phyloP scores from a whole-genome alignment of 2,888 invertebrate species.

The Microchrysa polita region DNA sequence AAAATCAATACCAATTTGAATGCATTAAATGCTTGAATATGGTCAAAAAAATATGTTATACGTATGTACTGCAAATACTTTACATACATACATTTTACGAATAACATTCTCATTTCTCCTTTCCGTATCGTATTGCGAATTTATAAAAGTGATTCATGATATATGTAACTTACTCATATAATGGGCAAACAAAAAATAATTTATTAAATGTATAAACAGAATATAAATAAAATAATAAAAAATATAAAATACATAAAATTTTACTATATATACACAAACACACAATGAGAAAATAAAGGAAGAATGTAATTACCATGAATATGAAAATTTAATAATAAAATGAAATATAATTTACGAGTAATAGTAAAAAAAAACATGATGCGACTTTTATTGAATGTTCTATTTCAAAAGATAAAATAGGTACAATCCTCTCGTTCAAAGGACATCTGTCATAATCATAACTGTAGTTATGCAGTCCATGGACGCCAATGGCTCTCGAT shows the following conservation, averaged over 20 bases:
- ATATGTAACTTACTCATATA: neutral
- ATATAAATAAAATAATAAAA: neutral
- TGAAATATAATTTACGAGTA: conserved; percentile 19
- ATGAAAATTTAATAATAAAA: conserved; percentile 6
- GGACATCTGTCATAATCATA: too few species aligned
- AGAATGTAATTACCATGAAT: conserved; percentile 11
- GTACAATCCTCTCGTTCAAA: too few species aligned
- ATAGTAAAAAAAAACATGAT: conserved; percentile 13
- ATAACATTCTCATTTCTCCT: too few species aligned
- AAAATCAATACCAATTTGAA: too few species aligned
- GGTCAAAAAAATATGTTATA: too few species aligned
- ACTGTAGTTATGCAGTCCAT: too few species aligned
- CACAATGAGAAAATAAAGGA: neutral
- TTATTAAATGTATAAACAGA: conserved; percentile 8
- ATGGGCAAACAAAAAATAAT: neutral
- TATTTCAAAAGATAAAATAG: too few species aligned
- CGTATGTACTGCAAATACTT: too few species aligned
- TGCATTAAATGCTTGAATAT: too few species aligned
- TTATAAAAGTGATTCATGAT: neutral
- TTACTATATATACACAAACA: conserved; percentile 10
- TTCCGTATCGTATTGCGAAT: neutral
- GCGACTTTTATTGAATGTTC: too few species aligned
- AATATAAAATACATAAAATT: neutral
- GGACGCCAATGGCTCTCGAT: too few species aligned
- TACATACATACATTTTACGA: too few species aligned